Percentiles rank a stretch among this genome's conserved stretches.
phyloP scores from a whole-genome alignment of 2,797 vertebrate genomes.

The Ctenosaura bakeri region DNA sequence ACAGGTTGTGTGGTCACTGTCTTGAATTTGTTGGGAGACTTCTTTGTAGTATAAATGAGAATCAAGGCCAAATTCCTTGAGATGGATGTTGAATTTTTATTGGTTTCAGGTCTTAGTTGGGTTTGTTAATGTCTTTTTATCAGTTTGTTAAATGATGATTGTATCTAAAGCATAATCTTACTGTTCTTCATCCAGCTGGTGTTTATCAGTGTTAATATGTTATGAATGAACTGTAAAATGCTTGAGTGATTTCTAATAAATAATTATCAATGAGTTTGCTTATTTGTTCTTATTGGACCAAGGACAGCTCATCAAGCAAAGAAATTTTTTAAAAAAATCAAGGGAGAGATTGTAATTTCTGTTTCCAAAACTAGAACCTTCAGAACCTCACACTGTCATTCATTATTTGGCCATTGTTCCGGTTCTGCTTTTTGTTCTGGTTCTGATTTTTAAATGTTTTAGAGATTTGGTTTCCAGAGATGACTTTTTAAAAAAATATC shows the following conservation, averaged over 20 bases:
- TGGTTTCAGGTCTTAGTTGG: background rate
- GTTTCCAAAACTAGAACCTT: no score
- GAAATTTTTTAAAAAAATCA: background rate
- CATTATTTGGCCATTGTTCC: background rate
- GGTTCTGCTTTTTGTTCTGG: no score
- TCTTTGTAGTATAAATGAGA: slow-evolving; percentile 56
- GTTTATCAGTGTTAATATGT: slow-evolving; percentile 76
- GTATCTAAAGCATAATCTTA: slow-evolving; percentile 60
- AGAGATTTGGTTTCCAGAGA: background rate
- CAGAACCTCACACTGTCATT: background rate
- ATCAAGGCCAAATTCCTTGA: slow-evolving; percentile 61
- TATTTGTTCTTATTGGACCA: slow-evolving; percentile 33
- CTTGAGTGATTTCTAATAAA: slow-evolving; percentile 81
- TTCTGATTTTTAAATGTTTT: background rate
- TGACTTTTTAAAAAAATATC: background rate
- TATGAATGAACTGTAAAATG: slow-evolving; percentile 75
- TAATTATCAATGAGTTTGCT: slow-evolving; percentile 59
- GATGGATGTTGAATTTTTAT: slow-evolving; percentile 56
- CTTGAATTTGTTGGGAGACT: background rate
- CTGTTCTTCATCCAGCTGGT: slow-evolving; percentile 75
- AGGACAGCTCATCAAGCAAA: slow-evolving; percentile 1
- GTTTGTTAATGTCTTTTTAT: slow-evolving; percentile 48
- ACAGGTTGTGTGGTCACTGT: background rate
- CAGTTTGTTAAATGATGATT: slow-evolving; percentile 63
- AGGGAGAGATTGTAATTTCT: background rate